A percentile compares a stretch with the other conserved stretches of the same genome.
Conservation (phyloP, 2,113 vertebrate species). For the Bucco capensis region DNA sequence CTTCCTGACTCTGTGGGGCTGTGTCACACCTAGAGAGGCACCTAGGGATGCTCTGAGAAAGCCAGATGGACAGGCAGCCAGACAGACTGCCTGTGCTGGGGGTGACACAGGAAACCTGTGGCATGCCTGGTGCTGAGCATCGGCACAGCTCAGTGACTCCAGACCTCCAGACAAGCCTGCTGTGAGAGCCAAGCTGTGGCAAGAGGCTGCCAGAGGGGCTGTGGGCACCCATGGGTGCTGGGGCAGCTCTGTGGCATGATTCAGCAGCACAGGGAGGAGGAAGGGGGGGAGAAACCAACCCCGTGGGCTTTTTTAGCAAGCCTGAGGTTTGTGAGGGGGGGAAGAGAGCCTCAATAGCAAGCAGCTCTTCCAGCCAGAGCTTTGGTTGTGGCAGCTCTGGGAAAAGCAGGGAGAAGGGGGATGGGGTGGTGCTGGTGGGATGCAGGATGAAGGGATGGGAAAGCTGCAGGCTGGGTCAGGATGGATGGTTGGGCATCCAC, state of each 20-base stretch:
- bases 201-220: neutral
- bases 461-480: neutral
- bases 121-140: neutral
- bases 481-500: neutral
- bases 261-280: neutral
- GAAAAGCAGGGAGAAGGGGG: neutral
- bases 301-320: neutral
- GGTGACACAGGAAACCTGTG: constrained; percentile 29
- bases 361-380: neutral
- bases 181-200: accelerated
- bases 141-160: neutral
- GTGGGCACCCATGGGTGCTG: neutral
- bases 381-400: accelerated
- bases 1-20: no score
- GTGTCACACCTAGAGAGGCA: neutral
- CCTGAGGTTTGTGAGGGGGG: neutral
- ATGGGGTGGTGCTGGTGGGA: accelerated
- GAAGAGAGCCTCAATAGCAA: neutral
- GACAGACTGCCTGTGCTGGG: neutral
- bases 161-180: neutral
- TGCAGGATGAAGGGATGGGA: neutral
- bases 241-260: neutral
- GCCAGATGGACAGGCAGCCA: neutral
- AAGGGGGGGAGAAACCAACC: neutral
- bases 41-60: neutral